Percentiles rank a stretch among this genome's conserved stretches.
Evolutionary conservation across 2,888 invertebrate species (phyloP).

Genomic region (Agrotis clavis): DNA sequence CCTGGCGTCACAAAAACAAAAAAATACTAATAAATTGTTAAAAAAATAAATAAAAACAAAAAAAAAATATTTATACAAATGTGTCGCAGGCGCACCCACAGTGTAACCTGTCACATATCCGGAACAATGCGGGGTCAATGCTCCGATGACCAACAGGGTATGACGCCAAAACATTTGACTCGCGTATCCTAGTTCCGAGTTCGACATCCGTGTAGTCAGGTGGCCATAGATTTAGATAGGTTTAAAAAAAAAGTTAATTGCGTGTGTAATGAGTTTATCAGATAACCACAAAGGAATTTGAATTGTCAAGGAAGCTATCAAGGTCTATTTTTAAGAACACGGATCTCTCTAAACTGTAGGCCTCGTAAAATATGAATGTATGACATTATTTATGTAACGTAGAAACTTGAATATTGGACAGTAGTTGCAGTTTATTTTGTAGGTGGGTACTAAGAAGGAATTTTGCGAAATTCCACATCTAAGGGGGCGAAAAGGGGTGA

Average conservation of each 20-base stretch:
- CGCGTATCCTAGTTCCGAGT: slow-evolving; percentile 64
- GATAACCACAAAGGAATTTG: neutral
- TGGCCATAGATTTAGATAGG: neutral
- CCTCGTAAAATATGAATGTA: no score
- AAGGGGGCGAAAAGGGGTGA: no score
- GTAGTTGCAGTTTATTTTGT: no score
- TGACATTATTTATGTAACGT: no score
- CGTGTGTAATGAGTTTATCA: slow-evolving; percentile 19
- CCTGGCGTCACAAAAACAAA: slow-evolving; percentile 44
- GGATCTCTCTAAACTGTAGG: neutral
- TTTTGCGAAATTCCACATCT: no score
- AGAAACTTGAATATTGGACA: no score
- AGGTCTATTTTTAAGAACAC: neutral
- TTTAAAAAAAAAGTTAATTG: slow-evolving; percentile 16
- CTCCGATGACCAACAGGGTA: slow-evolving; percentile 73
- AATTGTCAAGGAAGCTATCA: neutral
- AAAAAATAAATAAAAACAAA: slow-evolving; percentile 42
- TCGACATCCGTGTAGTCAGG: slow-evolving; percentile 45
- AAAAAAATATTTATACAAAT: slow-evolving; percentile 54
- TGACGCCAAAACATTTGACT: slow-evolving; percentile 80
- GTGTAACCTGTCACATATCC: slow-evolving; percentile 83
- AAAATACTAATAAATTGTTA: slow-evolving; percentile 38
- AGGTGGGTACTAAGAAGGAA: no score
- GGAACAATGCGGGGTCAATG: slow-evolving; percentile 84
- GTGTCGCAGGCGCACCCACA: slow-evolving; percentile 60